phyloP scores from a whole-genome alignment of 2,113 vertebrate genomes.

The Cnemophilus loriae region DNA sequence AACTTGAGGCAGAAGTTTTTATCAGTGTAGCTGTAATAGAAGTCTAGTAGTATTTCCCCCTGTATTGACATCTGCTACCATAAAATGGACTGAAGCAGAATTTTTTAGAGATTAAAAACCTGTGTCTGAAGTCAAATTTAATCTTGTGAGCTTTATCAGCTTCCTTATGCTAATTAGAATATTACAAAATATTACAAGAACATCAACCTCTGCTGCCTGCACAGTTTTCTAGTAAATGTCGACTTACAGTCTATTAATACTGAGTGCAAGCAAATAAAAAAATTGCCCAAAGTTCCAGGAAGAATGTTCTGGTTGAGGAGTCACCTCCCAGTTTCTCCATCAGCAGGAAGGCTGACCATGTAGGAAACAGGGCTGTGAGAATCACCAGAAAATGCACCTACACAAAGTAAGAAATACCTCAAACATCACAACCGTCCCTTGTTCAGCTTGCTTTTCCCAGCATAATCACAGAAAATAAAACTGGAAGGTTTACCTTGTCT shows the following conservation, averaged over 20 bases:
- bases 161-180: background rate
- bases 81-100: background rate
- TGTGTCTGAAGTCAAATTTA: background rate
- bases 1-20: background rate
- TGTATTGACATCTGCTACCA: background rate
- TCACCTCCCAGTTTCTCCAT: background rate
- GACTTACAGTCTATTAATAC: background rate
- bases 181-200: background rate
- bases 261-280: background rate
- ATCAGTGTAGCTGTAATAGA: background rate
- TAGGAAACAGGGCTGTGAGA: background rate
- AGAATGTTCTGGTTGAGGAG: background rate
- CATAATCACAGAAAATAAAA: background rate
- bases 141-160: background rate
- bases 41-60: background rate
- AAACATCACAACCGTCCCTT: background rate
- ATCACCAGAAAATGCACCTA: background rate
- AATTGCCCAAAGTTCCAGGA: background rate
- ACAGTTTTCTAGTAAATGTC: background rate
- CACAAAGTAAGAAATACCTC: background rate
- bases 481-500: background rate
- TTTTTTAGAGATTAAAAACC: background rate
- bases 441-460: background rate
- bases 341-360: background rate
- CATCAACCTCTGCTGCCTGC: background rate